Conservation (phyloP, 2,113 vertebrate genomes). For the Corythornis cristatus region DNA sequence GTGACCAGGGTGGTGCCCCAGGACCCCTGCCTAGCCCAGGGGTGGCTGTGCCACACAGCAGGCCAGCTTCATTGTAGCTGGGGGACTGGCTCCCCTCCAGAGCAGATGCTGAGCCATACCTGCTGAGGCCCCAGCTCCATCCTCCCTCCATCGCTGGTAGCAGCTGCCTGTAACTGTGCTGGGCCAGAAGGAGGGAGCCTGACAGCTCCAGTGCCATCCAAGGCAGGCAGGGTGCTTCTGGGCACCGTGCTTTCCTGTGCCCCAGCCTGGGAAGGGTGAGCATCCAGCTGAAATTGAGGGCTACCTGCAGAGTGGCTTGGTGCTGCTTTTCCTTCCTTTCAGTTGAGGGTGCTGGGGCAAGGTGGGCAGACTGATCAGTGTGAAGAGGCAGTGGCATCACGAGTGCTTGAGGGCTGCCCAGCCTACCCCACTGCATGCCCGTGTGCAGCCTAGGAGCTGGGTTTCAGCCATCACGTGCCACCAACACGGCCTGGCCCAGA, state of each 20-base stretch:
- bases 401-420: background rate
- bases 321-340: background rate
- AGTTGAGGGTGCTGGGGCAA: background rate
- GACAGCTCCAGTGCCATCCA: accelerated
- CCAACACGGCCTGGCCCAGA: background rate
- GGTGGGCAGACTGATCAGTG: background rate
- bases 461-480: background rate
- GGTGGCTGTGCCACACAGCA: background rate
- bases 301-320: background rate
- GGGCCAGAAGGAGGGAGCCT: background rate
- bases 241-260: background rate
- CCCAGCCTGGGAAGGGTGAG: background rate
- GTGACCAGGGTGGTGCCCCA: background rate
- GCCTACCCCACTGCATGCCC: background rate
- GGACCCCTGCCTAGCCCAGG: background rate
- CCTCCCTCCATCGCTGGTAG: background rate
- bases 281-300: background rate
- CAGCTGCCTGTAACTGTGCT: slow-evolving; percentile 16
- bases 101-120: slow-evolving; percentile 24
- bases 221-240: background rate
- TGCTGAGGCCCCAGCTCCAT: background rate
- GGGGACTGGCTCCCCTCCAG: slow-evolving; percentile 54
- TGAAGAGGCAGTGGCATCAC: background rate
- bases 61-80: background rate
- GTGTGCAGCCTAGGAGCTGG: background rate